Conservation (phyloP, 2,888 invertebrate genomes). For the Drosophila pseudotakahashii region DNA sequence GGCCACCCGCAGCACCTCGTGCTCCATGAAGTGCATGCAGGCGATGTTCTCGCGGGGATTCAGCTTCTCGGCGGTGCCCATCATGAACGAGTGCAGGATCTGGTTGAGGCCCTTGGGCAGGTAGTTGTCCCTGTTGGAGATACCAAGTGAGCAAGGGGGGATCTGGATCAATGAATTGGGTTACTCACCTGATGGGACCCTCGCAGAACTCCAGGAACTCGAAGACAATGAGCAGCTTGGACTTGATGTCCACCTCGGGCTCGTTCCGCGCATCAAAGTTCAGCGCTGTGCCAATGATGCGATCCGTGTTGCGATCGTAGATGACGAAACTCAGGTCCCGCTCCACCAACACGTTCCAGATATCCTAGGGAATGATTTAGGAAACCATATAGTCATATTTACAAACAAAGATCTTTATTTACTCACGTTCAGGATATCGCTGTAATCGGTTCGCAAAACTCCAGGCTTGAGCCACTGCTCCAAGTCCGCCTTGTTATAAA, state of each 20-base stretch:
- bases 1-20: constrained; percentile 89
- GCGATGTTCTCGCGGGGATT: constrained; percentile 90
- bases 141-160: background rate
- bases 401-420: background rate
- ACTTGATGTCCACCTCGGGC: constrained; percentile 89
- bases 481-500: constrained; percentile 93
- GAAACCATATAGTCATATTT: background rate
- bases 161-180: too few relatives aligned
- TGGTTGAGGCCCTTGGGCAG: constrained; percentile 88
- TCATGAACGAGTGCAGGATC: constrained; percentile 94
- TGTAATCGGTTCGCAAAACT: constrained; percentile 89
- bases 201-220: constrained; percentile 92
- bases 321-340: constrained; percentile 91
- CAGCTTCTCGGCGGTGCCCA: constrained; percentile 90
- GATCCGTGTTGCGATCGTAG: constrained; percentile 85
- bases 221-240: constrained; percentile 90
- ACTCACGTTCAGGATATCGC: constrained; percentile 86
- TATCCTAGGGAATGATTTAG: constrained; percentile 79
- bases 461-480: constrained; percentile 91
- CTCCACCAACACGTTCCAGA: constrained; percentile 89
- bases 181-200: constrained; percentile 87
- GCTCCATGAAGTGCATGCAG: constrained; percentile 91
- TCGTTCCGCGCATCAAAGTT: constrained; percentile 93
- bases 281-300: constrained; percentile 88
- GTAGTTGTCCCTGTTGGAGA: constrained; percentile 85